A percentile compares a stretch with the other conserved stretches of the same genome.
These are phyloP conservation scores for Gambusia yucatana DNA, from an alignment of 2,797 vertebrate species.

Conservation along the genomic window DNA sequence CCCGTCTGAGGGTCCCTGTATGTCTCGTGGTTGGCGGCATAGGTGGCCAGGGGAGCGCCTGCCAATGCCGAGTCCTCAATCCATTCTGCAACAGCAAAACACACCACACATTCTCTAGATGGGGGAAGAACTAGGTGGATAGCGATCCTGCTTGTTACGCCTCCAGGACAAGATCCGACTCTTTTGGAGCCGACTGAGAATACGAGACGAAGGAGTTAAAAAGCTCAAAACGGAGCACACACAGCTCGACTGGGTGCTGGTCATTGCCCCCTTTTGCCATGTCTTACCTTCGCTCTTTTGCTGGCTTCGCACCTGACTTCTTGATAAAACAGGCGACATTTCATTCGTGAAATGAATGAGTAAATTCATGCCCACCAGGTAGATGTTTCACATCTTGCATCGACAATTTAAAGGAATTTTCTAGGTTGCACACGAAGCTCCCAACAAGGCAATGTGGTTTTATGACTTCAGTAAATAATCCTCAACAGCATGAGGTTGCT, in stretches of 20 bases:
- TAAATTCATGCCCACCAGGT: not conserved
- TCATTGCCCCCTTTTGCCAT: not conserved
- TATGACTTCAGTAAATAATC: not conserved
- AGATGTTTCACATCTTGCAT: not conserved
- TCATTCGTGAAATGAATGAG: not conserved
- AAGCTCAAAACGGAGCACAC: not conserved
- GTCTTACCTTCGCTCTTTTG: not conserved
- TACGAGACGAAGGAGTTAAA: not conserved
- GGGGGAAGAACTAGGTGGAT: slow-evolving; percentile 43
- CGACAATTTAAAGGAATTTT: not conserved
- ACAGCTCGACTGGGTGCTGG: not conserved
- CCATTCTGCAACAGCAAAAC: slow-evolving; percentile 89
- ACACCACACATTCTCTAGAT: slow-evolving; percentile 65
- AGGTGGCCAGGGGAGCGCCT: slow-evolving; percentile 88
- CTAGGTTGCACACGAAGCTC: not conserved
- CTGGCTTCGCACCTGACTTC: not conserved
- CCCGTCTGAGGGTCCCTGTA: slow-evolving; percentile 86
- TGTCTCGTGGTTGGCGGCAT: slow-evolving; percentile 90
- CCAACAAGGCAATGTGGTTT: not conserved
- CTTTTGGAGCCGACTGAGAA: slow-evolving; percentile 3
- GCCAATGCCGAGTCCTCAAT: slow-evolving; percentile 90
- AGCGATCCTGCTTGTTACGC: slow-evolving; percentile 24
- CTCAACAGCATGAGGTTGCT: not conserved
- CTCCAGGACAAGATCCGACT: slow-evolving; percentile 13
- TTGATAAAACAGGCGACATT: not conserved